A percentile compares a stretch with the other conserved stretches of the same genome.
Evolutionary conservation across 2,888 invertebrate species (phyloP).

Genomic region (Poecilus cupreus): DNA sequence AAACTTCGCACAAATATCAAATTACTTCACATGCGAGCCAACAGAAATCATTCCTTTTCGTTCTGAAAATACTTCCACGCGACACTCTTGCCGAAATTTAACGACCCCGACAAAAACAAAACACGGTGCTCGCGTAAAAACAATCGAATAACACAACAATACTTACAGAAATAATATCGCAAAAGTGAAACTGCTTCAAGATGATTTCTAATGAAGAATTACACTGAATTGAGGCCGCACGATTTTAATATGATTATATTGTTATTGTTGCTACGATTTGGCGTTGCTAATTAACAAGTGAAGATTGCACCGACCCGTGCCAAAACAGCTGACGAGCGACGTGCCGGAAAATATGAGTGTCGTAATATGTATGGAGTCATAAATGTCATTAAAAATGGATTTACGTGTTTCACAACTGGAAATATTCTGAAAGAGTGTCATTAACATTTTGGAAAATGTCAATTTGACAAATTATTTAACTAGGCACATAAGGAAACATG

Average conservation of each 20-base stretch:
- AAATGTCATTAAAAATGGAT: conserved; percentile 17
- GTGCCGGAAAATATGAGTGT: background rate
- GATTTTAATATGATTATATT: conserved; percentile 3
- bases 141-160: conserved; percentile 12
- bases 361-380: background rate
- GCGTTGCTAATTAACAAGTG: conserved; percentile 17
- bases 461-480: background rate
- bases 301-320: background rate
- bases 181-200: conserved; percentile 11
- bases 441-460: background rate
- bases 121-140: conserved; percentile 29
- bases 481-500: too few relatives aligned
- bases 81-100: background rate
- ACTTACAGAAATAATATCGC: conserved; percentile 3
- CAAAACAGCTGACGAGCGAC: background rate
- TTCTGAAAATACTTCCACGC: conserved; percentile 5
- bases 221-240: conserved; percentile 5
- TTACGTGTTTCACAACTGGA: background rate
- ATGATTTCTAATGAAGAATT: conserved; percentile 35
- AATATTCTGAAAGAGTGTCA: background rate
- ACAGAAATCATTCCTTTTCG: background rate
- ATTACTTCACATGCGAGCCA: background rate
- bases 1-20: background rate
- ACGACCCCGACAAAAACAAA: conserved; percentile 5
- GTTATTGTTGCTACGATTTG: background rate